Evolutionary conservation across 1,140 invertebrate species (phyloP).

Genomic region (Brachionus rubens): DNA sequence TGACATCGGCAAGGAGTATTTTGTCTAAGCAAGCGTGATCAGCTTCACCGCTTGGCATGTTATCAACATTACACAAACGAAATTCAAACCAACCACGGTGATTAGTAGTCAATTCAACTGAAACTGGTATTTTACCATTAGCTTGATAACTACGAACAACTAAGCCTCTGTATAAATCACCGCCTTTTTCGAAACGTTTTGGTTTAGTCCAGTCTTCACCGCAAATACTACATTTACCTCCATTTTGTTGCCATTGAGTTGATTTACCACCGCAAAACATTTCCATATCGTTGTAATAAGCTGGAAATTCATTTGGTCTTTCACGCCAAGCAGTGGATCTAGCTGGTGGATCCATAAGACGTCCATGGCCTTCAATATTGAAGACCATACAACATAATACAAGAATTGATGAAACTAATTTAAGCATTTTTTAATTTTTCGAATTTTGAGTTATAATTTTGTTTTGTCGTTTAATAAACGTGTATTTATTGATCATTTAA

Average conservation of each 20-base stretch:
- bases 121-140: slow-evolving; percentile 7
- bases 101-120: slow-evolving; percentile 50
- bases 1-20: not conserved
- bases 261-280: slow-evolving; percentile 80
- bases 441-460: no score
- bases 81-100: slow-evolving; percentile 53
- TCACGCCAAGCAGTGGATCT: slow-evolving; percentile 68
- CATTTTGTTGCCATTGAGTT: slow-evolving; percentile 50
- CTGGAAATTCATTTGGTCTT: slow-evolving; percentile 62
- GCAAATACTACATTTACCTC: slow-evolving; percentile 42
- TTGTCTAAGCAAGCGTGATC: slow-evolving; percentile 31
- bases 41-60: not conserved
- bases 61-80: slow-evolving; percentile 49
- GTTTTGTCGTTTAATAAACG: no score
- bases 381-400: not conserved
- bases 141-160: not conserved
- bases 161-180: not conserved
- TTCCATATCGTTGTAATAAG: slow-evolving; percentile 86
- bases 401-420: not conserved
- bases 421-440: slow-evolving; percentile 1
- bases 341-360: slow-evolving; percentile 26
- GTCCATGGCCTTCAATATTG: not conserved
- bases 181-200: slow-evolving; percentile 34
- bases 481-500: no score
- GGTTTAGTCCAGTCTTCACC: slow-evolving; percentile 11